These are phyloP conservation scores for Cryptus armator DNA, from an alignment of 2,888 invertebrate genomes.

Conservation along the genomic window DNA sequence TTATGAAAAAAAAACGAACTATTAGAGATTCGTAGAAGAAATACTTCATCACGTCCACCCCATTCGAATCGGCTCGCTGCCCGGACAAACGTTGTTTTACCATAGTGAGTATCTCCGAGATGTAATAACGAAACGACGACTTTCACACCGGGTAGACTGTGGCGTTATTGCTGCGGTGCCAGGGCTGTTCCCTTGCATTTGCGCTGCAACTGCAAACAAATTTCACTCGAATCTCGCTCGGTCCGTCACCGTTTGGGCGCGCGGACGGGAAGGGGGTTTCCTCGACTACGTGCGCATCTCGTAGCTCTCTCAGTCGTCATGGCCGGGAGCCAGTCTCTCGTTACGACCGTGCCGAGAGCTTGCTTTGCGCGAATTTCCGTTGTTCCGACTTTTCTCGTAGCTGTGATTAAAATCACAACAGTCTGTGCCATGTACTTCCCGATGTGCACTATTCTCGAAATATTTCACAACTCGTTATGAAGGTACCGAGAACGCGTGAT, in stretches of 20 bases:
- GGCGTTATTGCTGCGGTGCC: not conserved
- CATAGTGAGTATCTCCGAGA: constrained; percentile 35
- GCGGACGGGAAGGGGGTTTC: not conserved
- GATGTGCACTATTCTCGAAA: constrained; percentile 9
- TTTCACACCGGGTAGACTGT: constrained; percentile 4
- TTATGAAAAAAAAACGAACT: not conserved
- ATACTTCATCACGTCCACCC: constrained; percentile 15
- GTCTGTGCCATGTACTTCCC: not conserved
- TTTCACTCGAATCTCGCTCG: constrained; percentile 47
- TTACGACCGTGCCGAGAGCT: constrained; percentile 42
- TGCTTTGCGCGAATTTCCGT: constrained; percentile 40
- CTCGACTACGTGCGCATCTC: constrained; percentile 14
- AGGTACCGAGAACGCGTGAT: constrained; percentile 1
- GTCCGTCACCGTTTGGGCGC: constrained; percentile 45
- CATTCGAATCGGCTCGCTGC: constrained; percentile 5
- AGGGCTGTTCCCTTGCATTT: constrained; percentile 17
- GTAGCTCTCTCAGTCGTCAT: constrained; percentile 25
- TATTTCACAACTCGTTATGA: constrained; percentile 50
- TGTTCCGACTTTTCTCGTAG: constrained; percentile 42
- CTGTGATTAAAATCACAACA: constrained; percentile 54
- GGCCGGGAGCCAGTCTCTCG: constrained; percentile 32
- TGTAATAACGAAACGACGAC: constrained; percentile 50
- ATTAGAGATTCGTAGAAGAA: not conserved
- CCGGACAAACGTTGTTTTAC: constrained; percentile 42
- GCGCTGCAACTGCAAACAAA: constrained; percentile 56